Evolutionary conservation across 2,113 vertebrate genomes (phyloP).

Genomic region (Prinia subflava): DNA sequence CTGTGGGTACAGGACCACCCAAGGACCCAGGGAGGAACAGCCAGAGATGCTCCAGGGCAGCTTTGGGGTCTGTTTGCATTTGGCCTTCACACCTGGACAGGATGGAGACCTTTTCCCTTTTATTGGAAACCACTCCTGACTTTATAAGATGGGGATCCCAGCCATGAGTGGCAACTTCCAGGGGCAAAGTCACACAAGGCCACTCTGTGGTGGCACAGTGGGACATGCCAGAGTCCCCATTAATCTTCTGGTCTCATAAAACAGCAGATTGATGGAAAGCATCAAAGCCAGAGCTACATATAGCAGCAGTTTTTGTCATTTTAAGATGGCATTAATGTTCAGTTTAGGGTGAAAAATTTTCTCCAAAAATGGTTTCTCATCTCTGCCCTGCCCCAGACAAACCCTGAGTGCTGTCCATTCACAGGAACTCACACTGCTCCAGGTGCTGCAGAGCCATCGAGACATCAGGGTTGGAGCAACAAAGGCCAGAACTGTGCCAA

Average conservation of each 20-base stretch:
- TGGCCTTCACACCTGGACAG: background rate
- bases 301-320: background rate
- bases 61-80: background rate
- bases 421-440: rapidly evolving
- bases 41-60: background rate
- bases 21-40: background rate
- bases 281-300: background rate
- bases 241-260: background rate
- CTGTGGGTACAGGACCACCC: background rate
- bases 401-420: background rate
- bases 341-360: background rate
- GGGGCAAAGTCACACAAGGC: background rate
- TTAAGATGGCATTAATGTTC: background rate
- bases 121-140: background rate
- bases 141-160: background rate
- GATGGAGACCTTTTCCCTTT: background rate
- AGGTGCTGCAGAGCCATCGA: background rate
- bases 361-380: background rate
- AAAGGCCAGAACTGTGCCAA: background rate
- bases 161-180: background rate
- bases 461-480: background rate
- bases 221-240: background rate
- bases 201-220: background rate
- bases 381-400: background rate
- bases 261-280: background rate